Percentiles rank a stretch among this genome's conserved stretches.
Evolutionary conservation across 2,888 invertebrate species (phyloP).

Genomic region (Liopterus haemorrhoidalis): DNA sequence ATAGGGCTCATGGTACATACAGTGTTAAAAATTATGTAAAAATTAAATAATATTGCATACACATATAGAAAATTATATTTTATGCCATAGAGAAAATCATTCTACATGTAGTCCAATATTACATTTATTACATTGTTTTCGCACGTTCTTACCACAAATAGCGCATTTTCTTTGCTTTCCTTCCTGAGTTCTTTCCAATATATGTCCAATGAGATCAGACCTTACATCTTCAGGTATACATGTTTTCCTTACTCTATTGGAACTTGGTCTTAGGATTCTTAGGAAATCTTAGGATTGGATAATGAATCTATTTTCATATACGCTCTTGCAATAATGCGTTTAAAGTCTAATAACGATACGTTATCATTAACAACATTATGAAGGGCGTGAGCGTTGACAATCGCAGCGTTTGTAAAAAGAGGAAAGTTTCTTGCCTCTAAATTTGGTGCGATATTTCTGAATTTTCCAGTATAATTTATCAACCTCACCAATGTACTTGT

Average conservation of each 20-base stretch:
- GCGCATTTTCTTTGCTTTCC: no score
- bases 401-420: not conserved
- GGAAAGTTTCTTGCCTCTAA: conserved; percentile 13
- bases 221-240: conserved; percentile 8
- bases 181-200: no score
- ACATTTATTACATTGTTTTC: no score
- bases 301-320: conserved; percentile 10
- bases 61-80: no score
- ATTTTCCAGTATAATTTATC: conserved; percentile 15
- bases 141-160: no score
- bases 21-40: no score
- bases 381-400: conserved; percentile 12
- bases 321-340: conserved; percentile 10
- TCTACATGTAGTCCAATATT: no score
- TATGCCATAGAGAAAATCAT: no score
- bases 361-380: conserved; percentile 2
- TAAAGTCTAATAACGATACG: conserved; percentile 14
- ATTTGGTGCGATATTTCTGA: conserved; percentile 15
- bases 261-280: conserved; percentile 9
- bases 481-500: conserved; percentile 15
- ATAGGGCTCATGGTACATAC: no score
- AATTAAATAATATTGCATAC: no score
- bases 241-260: not conserved
- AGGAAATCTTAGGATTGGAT: conserved; percentile 9
- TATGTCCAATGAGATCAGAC: conserved; percentile 6